Evolutionary conservation across 2,797 vertebrate species (phyloP), one percentile per base, ranked within the genome.

Genomic region (Epinephelus coioides): DNA sequence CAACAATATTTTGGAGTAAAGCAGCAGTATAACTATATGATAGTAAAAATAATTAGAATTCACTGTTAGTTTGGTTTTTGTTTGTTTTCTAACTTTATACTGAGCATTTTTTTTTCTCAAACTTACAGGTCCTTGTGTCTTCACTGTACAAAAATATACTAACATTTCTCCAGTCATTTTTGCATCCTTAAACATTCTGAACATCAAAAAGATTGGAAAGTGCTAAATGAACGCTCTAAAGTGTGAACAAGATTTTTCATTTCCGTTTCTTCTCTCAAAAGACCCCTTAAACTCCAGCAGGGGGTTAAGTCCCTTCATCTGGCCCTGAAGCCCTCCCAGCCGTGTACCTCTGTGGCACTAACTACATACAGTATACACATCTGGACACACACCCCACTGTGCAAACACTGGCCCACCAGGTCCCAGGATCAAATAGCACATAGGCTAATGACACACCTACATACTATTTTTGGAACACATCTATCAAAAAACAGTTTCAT

Each of bases 91-190:
- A 83, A 84, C 86, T 87, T 91, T 89, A 85, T 87, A 87, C 82
- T 83, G 84, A 92, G 84, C 74, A 3, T 50, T 64, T 87, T 34
- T 34, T 83, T 44, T 5, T 15, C 81, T 90, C 83, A 89, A 91
- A 89, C 85, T 86, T 88, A 93, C 92, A 92, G 92, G 92, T 94
- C 92, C 89, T 93, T 75, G 86, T 89, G 87, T 95, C 92, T 84
- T 91, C 76, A 88, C 95, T 95, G 90, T 96, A 96, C 94, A 96
- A 96, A 96, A 96, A 96, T 96, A 96, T 95, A 95, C 95, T 90
- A 93, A 94, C 93, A 92, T 95, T 93, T 96, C 88, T 95, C 91
- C 91, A 93, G 91, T 94, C 91, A 90, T 94, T 93, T 95, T 94
- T 95, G 93, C 94, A 94, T 95, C 89, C 94, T 94, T 92, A 91